Conservation (phyloP, 2,113 vertebrate genomes). For the Coryphaenoides rupestris region DNA sequence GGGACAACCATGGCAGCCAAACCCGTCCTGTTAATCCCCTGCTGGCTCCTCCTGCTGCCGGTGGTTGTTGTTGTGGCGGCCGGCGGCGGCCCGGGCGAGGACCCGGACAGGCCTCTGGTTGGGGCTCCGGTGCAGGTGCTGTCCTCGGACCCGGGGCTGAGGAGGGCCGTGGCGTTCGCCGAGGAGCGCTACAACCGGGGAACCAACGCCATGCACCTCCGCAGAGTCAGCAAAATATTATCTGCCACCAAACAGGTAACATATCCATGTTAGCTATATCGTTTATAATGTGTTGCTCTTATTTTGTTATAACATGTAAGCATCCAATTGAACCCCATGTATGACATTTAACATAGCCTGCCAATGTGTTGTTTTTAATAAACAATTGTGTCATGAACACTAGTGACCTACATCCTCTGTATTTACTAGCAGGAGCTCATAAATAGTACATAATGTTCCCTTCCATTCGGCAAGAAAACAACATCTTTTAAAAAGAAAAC, state of each 20-base stretch:
- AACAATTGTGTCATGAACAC: too few relatives aligned
- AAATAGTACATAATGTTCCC: too few relatives aligned
- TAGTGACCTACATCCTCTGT: too few relatives aligned
- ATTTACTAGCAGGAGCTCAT: too few relatives aligned
- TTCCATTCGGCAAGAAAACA: too few relatives aligned
- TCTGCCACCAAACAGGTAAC: slow-evolving; percentile 75
- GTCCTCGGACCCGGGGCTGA: slow-evolving; percentile 63
- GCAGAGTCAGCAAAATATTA: slow-evolving; percentile 69
- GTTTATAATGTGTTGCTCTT: too few relatives aligned
- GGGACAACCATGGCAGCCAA: slow-evolving; percentile 28
- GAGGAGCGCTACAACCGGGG: slow-evolving; percentile 78
- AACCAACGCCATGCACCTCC: slow-evolving; percentile 77
- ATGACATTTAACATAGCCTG: too few relatives aligned
- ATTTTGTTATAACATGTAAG: too few relatives aligned
- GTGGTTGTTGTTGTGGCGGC: slow-evolving; percentile 30
- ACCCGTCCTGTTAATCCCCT: slow-evolving; percentile 27
- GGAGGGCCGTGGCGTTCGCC: slow-evolving; percentile 69
- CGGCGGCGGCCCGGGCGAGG: slow-evolving; percentile 45
- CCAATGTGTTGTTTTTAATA: too few relatives aligned
- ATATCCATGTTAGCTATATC: not conserved
- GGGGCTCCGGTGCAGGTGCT: slow-evolving; percentile 52
- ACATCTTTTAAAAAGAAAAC: too few relatives aligned
- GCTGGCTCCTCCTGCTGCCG: slow-evolving; percentile 47
- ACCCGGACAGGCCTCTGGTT: slow-evolving; percentile 51
- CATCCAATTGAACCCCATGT: too few relatives aligned